A percentile compares a stretch with the other conserved stretches of the same genome.
Evolutionary conservation across 2,797 vertebrate genomes (phyloP).

Genomic region (Choloepus didactylus): DNA sequence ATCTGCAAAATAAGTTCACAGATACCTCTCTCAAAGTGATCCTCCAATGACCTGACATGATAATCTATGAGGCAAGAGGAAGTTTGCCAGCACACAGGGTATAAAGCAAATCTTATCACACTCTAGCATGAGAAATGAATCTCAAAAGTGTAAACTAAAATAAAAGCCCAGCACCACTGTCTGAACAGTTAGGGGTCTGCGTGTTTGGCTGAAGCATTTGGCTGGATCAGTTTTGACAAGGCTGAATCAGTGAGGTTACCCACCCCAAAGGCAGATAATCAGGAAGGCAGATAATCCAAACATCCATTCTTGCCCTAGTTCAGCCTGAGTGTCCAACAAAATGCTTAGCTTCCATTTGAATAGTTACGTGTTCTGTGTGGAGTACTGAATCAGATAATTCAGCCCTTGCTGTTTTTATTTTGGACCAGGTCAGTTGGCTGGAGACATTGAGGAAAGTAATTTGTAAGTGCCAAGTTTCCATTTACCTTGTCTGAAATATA

Average conservation of each 20-base stretch:
- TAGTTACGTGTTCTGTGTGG: background rate
- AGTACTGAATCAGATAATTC: slow-evolving; percentile 41
- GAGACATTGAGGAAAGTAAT: background rate
- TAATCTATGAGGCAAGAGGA: background rate
- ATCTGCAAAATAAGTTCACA: background rate
- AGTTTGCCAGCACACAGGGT: background rate
- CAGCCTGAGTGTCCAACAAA: background rate
- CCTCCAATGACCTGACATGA: background rate
- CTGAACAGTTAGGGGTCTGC: background rate
- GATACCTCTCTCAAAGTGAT: background rate
- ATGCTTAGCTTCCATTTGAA: background rate
- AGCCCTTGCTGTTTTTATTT: slow-evolving; percentile 52
- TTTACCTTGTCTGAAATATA: slow-evolving; percentile 27
- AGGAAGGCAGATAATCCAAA: background rate
- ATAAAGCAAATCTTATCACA: background rate
- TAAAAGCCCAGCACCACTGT: background rate
- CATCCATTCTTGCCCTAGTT: background rate
- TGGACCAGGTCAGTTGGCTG: slow-evolving; percentile 45
- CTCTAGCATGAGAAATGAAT: background rate
- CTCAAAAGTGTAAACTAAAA: background rate
- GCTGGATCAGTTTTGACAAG: background rate
- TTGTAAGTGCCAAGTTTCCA: slow-evolving; percentile 51
- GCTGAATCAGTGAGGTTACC: background rate
- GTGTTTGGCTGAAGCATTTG: background rate
- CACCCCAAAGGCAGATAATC: background rate